Evolutionary conservation across 2,113 vertebrate species (phyloP), one percentile per base, ranked within the genome.

Genomic region (Paedocypris sp.): DNA sequence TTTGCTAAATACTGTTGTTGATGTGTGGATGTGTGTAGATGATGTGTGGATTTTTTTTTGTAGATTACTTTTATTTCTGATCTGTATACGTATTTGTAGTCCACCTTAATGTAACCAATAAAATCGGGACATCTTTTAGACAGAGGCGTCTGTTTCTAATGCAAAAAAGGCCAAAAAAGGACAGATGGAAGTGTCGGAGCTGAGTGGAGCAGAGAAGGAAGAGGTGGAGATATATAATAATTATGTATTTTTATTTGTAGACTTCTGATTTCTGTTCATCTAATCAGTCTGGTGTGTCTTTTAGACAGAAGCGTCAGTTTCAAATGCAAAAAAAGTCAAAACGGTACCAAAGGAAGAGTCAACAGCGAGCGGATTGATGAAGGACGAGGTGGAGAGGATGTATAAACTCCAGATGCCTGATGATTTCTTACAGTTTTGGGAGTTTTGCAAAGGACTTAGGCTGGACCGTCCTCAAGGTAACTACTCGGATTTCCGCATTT

Each of bases 341-440:
- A 26, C 28, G 43, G 38, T 8, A 3, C 39, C 29, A 19, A 22
- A 6, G 4, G 50, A 73, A 0, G 42, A 46, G 35, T 75, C 79
- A 53, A 67, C 79, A 6, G 72, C 76, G 4, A 60, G 80, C 8
- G 64, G 28, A 0, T 74, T 75, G 6, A 76, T 81, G 18, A 85
- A 81, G 33, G 89, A 92, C 58, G 86, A 91, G 41, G 81, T 90
- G 13, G 74, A 70, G 5, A 77, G 71, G 35, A 73, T 85, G 7
- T 97, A 94, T 71, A 80, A 64, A 8, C 86, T 98, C 28, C 75
- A 79, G 2, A 84, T 95, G 77, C 95, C 95, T 18, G 90, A 91
- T 48, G 94, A 98, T 64, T 89, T 97, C 63, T 97, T 87, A 64
- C 86, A 91, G 35, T 93, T 98, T 45, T 98, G 95, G 95, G 87